A percentile compares a stretch with the other conserved stretches of the same genome.
These are phyloP conservation scores for Sorex fumeus DNA, from an alignment of 2,113 vertebrate species.

Conservation along the genomic window DNA sequence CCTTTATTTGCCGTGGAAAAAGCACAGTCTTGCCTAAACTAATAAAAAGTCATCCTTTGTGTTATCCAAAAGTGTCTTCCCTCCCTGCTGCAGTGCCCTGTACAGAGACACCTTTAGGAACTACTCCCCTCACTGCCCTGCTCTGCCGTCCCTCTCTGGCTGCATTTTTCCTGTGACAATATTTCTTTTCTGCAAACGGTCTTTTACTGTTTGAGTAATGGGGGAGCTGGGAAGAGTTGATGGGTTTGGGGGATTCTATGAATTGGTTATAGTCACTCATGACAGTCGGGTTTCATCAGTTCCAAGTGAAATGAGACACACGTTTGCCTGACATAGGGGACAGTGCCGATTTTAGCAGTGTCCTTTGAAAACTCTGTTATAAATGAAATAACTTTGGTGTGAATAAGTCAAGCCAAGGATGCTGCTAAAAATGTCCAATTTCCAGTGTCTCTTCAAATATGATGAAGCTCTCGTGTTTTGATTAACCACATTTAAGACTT, in stretches of 20 bases:
- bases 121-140: accelerated
- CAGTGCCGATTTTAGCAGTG: neutral
- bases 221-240: neutral
- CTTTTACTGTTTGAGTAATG: neutral
- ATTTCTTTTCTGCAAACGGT: neutral
- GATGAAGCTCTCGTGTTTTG: neutral
- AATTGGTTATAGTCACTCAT: neutral
- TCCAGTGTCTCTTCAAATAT: neutral
- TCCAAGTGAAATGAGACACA: neutral
- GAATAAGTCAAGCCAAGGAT: neutral
- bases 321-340: neutral
- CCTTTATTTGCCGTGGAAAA: conserved; percentile 28
- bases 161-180: neutral
- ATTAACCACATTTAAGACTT: neutral
- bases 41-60: neutral
- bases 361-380: neutral
- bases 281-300: neutral
- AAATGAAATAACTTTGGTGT: neutral
- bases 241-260: neutral
- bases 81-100: too few species aligned
- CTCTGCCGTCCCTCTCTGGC: accelerated
- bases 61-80: neutral
- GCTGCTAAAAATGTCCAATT: neutral
- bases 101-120: too few species aligned
- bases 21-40: neutral